Evolutionary conservation across 2,797 vertebrate species (phyloP).

Genomic region (Rhinichthys osculus): DNA sequence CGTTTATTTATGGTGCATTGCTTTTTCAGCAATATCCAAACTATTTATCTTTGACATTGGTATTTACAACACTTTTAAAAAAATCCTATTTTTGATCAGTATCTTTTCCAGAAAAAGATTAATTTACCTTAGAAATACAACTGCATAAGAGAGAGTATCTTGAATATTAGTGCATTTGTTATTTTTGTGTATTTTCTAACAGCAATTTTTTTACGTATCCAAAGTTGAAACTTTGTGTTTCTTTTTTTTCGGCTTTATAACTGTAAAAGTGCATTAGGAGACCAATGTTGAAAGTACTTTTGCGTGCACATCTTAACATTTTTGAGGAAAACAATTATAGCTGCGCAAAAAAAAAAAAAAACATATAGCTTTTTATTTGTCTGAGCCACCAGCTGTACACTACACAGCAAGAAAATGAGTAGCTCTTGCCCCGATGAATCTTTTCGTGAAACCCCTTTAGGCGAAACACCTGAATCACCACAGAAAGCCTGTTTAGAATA

Average conservation of each 20-base stretch:
- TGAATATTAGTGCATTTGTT: not conserved
- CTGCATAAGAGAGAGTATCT: not conserved
- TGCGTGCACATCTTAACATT: not conserved
- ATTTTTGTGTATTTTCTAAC: not conserved
- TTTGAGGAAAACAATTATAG: not conserved
- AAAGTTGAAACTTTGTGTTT: not conserved
- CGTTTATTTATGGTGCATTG: slow-evolving; percentile 6
- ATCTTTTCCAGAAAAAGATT: not conserved
- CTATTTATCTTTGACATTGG: not conserved
- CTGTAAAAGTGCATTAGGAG: not conserved
- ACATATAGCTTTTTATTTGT: not conserved
- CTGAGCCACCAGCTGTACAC: slow-evolving; percentile 17
- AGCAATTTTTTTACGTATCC: not conserved
- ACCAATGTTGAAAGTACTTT: not conserved
- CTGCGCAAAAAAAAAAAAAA: not conserved
- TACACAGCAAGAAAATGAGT: not conserved
- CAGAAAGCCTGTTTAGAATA: not conserved
- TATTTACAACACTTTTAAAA: not conserved
- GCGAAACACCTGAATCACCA: slow-evolving; percentile 30
- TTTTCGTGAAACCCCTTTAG: slow-evolving; percentile 24
- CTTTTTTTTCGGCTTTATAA: not conserved
- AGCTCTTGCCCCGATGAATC: not conserved
- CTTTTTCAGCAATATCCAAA: not conserved
- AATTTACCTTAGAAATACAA: not conserved
- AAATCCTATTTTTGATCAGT: not conserved